A percentile compares a stretch with the other conserved stretches of the same genome.
These are phyloP conservation scores for Disparrhopalites patrizii DNA, from an alignment of 2,888 invertebrate genomes.

Conservation along the genomic window DNA sequence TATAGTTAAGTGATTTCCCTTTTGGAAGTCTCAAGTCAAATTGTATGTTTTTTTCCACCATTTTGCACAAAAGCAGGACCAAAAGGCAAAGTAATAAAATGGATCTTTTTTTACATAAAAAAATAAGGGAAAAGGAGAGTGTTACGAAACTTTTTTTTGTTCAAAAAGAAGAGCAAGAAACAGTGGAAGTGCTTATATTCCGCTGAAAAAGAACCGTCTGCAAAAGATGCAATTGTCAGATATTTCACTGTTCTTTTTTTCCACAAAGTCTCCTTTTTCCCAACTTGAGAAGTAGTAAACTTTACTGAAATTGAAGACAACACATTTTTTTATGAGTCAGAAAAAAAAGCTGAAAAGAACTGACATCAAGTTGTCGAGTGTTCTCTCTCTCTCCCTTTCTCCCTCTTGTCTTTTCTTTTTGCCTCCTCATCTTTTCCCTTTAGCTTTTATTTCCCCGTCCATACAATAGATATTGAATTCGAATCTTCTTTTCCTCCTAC, in stretches of 20 bases:
- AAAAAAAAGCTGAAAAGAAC: slow-evolving; percentile 12
- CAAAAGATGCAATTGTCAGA: slow-evolving; percentile 10
- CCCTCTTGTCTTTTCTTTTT: background rate
- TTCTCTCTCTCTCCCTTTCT: background rate
- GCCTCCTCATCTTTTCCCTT: background rate
- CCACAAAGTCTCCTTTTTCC: background rate
- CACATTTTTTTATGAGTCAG: background rate
- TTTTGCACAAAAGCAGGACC: too few relatives aligned
- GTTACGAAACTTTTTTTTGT: too few relatives aligned
- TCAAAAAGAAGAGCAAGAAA: too few relatives aligned
- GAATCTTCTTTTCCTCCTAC: too few relatives aligned
- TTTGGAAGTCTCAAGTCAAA: too few relatives aligned
- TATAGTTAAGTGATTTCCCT: too few relatives aligned
- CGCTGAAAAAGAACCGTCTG: background rate
- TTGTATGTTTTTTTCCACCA: too few relatives aligned
- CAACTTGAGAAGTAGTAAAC: background rate
- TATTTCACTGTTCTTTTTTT: background rate
- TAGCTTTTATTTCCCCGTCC: background rate
- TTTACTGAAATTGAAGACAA: slow-evolving; percentile 6
- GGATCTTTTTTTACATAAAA: too few relatives aligned
- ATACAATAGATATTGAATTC: slow-evolving; percentile 11
- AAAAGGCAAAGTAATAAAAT: too few relatives aligned
- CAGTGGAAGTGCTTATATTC: too few relatives aligned
- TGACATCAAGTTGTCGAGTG: slow-evolving; percentile 19
- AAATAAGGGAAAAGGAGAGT: too few relatives aligned